A percentile compares a stretch with the other conserved stretches of the same genome.
Conservation (phyloP, 2,113 vertebrate genomes). For the Perognathus longimembris region DNA sequence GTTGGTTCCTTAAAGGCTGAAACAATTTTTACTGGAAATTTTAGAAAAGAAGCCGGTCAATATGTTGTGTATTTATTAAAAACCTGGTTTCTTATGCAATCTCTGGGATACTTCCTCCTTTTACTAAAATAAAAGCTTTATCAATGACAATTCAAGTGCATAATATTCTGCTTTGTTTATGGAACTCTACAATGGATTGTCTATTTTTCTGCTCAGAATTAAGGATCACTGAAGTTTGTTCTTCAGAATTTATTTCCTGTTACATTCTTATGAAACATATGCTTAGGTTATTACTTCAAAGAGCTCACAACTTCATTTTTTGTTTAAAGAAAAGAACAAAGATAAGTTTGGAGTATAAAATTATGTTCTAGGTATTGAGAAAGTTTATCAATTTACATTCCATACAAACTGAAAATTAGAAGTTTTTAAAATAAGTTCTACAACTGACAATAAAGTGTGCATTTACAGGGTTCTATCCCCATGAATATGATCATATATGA, state of each 20-base stretch:
- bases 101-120: conserved; percentile 55
- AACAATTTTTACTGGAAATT: conserved; percentile 64
- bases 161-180: conserved; percentile 68
- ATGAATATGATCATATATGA: conserved; percentile 35
- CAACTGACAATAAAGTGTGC: conserved; percentile 61
- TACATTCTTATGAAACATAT: conserved; percentile 81
- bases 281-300: conserved; percentile 73
- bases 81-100: conserved; percentile 73
- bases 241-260: conserved; percentile 82
- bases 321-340: conserved; percentile 80
- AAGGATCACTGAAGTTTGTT: conserved; percentile 81
- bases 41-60: conserved; percentile 48
- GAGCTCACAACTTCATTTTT: conserved; percentile 75
- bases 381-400: conserved; percentile 83
- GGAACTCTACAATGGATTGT: conserved; percentile 75
- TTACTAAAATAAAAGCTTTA: conserved; percentile 59
- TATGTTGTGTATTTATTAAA: conserved; percentile 71
- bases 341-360: conserved; percentile 75
- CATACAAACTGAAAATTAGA: conserved; percentile 76
- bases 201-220: conserved; percentile 81
- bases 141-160: conserved; percentile 76
- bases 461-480: conserved; percentile 34
- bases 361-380: conserved; percentile 79
- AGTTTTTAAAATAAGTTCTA: conserved; percentile 49
- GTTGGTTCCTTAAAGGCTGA: conserved; percentile 58